Conservation (phyloP, 2,888 invertebrate species). For the Hoplodrina ambigua region DNA sequence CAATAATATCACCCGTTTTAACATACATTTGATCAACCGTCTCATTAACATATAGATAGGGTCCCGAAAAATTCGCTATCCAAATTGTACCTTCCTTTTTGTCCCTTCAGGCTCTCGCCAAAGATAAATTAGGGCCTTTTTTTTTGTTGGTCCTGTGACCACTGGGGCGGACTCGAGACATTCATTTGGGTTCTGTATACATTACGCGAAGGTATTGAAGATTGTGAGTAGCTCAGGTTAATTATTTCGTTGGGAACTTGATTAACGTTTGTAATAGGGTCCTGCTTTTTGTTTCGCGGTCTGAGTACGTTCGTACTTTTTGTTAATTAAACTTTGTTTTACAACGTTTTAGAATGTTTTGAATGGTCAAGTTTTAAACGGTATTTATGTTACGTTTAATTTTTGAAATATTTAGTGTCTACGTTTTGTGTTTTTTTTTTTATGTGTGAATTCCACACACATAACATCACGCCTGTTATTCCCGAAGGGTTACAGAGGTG, state of each 20-base stretch:
- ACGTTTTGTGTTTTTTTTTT: neutral
- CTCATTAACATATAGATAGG: slow-evolving; percentile 83
- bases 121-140: slow-evolving; percentile 78
- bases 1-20: slow-evolving; percentile 77
- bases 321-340: slow-evolving; percentile 64
- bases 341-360: slow-evolving; percentile 44
- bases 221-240: slow-evolving; percentile 69
- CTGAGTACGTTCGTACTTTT: slow-evolving; percentile 55
- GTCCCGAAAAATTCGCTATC: slow-evolving; percentile 75
- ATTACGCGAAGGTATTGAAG: slow-evolving; percentile 69
- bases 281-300: slow-evolving; percentile 62
- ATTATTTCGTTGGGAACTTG: slow-evolving; percentile 71
- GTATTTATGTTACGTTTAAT: slow-evolving; percentile 45
- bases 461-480: no score
- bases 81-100: slow-evolving; percentile 77
- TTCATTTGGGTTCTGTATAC: slow-evolving; percentile 73
- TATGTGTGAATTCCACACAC: neutral
- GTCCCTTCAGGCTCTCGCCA: slow-evolving; percentile 71
- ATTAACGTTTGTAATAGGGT: slow-evolving; percentile 58
- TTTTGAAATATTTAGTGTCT: slow-evolving; percentile 23
- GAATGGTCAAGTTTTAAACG: slow-evolving; percentile 55
- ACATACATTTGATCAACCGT: slow-evolving; percentile 80
- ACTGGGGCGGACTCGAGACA: slow-evolving; percentile 70
- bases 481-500: no score
- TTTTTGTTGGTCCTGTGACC: slow-evolving; percentile 74